A percentile compares a stretch with the other conserved stretches of the same genome.
phyloP scores from a whole-genome alignment of 2,797 vertebrate genomes.

The Iguana delicatissima region DNA sequence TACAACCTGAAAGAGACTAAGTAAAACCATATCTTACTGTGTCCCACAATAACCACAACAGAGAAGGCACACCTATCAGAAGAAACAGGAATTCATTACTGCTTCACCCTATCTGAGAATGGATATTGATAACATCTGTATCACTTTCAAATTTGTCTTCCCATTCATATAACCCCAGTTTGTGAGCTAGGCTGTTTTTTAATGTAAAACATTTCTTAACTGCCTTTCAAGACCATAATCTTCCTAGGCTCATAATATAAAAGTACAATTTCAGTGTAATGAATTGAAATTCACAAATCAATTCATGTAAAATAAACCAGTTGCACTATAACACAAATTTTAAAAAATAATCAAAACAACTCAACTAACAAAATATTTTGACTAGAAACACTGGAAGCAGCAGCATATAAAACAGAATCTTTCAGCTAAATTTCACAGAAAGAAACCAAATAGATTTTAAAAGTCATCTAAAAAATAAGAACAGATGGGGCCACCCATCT shows the following conservation, averaged over 20 bases:
- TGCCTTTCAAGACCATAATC: neutral
- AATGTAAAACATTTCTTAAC: neutral
- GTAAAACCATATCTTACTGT: neutral
- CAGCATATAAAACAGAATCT: neutral
- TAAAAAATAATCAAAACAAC: neutral
- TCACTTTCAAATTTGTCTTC: neutral
- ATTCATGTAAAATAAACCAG: neutral
- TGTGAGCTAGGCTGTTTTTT: neutral
- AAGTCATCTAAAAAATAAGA: neutral
- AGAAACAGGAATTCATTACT: neutral
- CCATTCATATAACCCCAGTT: neutral
- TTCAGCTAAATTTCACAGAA: neutral
- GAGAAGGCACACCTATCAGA: no score
- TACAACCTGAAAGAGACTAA: constrained; percentile 1
- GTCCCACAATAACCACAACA: neutral
- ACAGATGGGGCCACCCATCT: neutral
- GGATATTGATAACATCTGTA: neutral
- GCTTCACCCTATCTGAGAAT: neutral
- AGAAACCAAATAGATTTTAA: neutral
- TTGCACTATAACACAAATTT: neutral
- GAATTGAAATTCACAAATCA: neutral
- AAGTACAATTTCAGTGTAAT: neutral
- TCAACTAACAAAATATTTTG: neutral
- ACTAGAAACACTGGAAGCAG: neutral
- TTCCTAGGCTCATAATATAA: neutral